Base-by-base conservation (phyloP, 2,113 vertebrate species). In the Centropus bengalensis region DNA sequence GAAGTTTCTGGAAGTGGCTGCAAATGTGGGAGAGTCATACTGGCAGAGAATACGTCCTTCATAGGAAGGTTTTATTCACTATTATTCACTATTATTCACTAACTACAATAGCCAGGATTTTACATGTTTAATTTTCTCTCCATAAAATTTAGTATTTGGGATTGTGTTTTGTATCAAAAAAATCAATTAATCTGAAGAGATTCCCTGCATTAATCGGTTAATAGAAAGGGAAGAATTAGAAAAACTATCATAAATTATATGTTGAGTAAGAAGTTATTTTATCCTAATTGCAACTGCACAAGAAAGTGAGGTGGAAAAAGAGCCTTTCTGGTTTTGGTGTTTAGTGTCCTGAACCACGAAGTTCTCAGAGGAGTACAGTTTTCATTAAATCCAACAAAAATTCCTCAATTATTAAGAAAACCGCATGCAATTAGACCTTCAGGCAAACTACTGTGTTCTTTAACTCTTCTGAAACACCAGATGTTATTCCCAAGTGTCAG, bases 11-110 rank as follows among this genome's bases (percentile, higher is more conserved):
- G 33, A 71, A 84, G 28, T 38, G 28, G 56, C 6, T 79, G 27
- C 7, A 55, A 52, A 55, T 0, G 0, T 71, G 33, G 54, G 5
- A 64, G 51, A 66, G 16, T 54, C 17, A 44, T 20, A 42, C 2
- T 21, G 36, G n/a, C 49, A 33, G 19, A 71, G 32, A 33, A 71
- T 27, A 17, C 13, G 52, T 1, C 17, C 23, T 81, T 86, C 18
- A 30, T 33, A 18, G 24, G 42, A 78, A 88, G 27, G 36, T 33
- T 68, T 55, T 30, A 22, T 84, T 54, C 18, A 80, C 74, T 67
- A 67, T n/a, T n/a, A n/a, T n/a, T n/a, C n/a, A n/a, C n/a, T n/a
- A n/a, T 55, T 30, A 22, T 84, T 54, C 18, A 80, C 74, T 67
- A 67, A 36, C 8, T 32, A 3, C 18, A 49, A 62, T 19, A 51